Evolutionary conservation across 1,140 invertebrate genomes (phyloP).

Genomic region (Lethrus apterus): DNA sequence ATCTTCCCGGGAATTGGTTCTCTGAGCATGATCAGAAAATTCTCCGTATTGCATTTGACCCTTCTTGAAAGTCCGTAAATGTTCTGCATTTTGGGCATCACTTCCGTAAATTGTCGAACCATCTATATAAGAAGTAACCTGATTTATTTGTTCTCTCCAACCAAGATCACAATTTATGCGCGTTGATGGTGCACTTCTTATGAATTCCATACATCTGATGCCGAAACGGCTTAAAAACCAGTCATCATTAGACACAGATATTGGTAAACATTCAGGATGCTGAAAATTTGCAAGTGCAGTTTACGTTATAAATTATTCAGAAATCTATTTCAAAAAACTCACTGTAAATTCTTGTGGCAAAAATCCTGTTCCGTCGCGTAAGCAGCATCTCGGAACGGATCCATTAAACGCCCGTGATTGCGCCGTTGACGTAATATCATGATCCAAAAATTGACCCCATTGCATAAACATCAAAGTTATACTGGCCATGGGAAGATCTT

Average conservation of each 20-base stretch:
- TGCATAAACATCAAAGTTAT: constrained; percentile 78
- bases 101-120: constrained; percentile 89
- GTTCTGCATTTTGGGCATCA: constrained; percentile 65
- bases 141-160: constrained; percentile 66
- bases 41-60: too few species aligned
- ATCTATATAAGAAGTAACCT: constrained; percentile 85
- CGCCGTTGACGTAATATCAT: constrained; percentile 66
- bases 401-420: constrained; percentile 69
- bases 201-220: constrained; percentile 67
- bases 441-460: constrained; percentile 80
- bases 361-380: constrained; percentile 52
- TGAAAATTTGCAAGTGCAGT: constrained; percentile 33
- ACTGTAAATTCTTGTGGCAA: constrained; percentile 56
- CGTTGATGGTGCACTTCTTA: constrained; percentile 63
- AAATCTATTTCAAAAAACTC: constrained; percentile 19
- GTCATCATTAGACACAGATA: constrained; percentile 63
- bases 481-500: constrained; percentile 48
- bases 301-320: not conserved
- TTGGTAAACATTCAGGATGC: constrained; percentile 80
- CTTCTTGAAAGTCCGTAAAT: constrained; percentile 61
- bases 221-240: constrained; percentile 61
- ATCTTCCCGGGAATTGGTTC: constrained; percentile 45
- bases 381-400: constrained; percentile 71
- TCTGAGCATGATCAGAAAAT: constrained; percentile 44
- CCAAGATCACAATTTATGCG: constrained; percentile 62